A percentile compares a stretch with the other conserved stretches of the same genome.
These are phyloP conservation scores for Phaethornis superciliosus DNA, from an alignment of 2,113 vertebrate genomes.

Conservation along the genomic window DNA sequence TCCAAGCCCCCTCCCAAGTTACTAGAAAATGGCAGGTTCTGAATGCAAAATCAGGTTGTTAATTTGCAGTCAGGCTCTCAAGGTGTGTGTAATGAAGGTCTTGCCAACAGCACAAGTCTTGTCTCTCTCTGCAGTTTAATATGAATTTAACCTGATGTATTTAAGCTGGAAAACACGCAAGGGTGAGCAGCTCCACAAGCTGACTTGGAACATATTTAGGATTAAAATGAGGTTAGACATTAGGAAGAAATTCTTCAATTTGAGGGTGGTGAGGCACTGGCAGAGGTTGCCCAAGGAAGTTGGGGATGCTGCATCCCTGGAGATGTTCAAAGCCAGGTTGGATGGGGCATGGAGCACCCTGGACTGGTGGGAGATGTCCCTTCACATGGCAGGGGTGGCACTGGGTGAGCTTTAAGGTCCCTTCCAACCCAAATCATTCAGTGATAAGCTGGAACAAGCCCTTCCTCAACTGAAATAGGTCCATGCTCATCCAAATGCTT, in stretches of 20 bases:
- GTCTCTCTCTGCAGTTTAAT: neutral
- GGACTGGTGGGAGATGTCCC: no score
- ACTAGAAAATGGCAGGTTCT: neutral
- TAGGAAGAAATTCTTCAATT: no score
- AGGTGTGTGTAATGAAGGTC: neutral
- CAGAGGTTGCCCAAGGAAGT: no score
- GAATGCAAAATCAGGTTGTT: neutral
- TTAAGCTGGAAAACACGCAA: neutral
- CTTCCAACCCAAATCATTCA: no score
- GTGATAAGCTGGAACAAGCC: neutral
- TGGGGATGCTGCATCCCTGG: no score
- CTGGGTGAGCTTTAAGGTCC: no score
- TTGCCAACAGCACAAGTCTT: neutral
- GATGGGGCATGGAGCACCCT: no score
- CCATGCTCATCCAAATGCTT: accelerated
- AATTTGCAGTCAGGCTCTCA: neutral
- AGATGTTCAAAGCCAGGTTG: no score
- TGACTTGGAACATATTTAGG: neutral
- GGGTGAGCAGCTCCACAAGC: neutral
- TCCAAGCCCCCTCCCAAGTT: neutral
- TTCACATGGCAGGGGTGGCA: no score
- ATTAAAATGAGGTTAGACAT: neutral
- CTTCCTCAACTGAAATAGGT: neutral
- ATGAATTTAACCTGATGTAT: neutral
- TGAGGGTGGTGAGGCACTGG: no score